Evolutionary conservation across 2,888 invertebrate genomes (phyloP).

Genomic region (Eupsilia transversa): DNA sequence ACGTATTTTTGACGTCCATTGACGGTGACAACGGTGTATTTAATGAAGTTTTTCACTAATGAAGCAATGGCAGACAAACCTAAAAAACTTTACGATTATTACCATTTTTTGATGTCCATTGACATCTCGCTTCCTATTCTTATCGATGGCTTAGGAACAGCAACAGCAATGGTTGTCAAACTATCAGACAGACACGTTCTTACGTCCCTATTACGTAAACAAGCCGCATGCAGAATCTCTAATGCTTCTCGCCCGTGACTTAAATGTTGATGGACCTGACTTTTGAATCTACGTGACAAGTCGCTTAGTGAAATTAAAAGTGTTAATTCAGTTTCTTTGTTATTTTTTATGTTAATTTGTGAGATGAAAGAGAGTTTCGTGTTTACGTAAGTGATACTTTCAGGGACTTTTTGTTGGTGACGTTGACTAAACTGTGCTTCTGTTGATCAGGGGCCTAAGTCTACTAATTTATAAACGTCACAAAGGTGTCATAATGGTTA

Average conservation of each 20-base stretch:
- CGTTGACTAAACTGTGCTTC: not conserved
- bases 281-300: slow-evolving; percentile 59
- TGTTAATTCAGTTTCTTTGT: slow-evolving; percentile 51
- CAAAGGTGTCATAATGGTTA: too few species aligned
- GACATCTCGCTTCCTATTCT: not conserved
- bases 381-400: slow-evolving; percentile 39
- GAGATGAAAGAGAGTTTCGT: slow-evolving; percentile 33
- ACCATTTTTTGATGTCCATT: slow-evolving; percentile 6
- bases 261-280: slow-evolving; percentile 44
- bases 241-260: slow-evolving; percentile 60
- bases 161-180: slow-evolving; percentile 33
- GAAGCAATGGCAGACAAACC: slow-evolving; percentile 17
- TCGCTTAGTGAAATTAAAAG: slow-evolving; percentile 66
- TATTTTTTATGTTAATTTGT: slow-evolving; percentile 48
- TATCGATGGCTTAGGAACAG: not conserved
- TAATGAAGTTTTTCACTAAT: slow-evolving; percentile 15
- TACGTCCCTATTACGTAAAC: slow-evolving; percentile 59
- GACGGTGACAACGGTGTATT: slow-evolving; percentile 3
- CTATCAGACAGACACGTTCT: slow-evolving; percentile 11
- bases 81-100: not conserved
- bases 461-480: too few species aligned
- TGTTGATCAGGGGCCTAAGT: too few species aligned
- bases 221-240: slow-evolving; percentile 51
- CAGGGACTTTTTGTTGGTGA: slow-evolving; percentile 1
- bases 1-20: slow-evolving; percentile 9